Percentiles rank a stretch among this genome's conserved stretches.
Evolutionary conservation across 2,113 vertebrate species (phyloP).

Genomic region (Odocoileus virginianus): DNA sequence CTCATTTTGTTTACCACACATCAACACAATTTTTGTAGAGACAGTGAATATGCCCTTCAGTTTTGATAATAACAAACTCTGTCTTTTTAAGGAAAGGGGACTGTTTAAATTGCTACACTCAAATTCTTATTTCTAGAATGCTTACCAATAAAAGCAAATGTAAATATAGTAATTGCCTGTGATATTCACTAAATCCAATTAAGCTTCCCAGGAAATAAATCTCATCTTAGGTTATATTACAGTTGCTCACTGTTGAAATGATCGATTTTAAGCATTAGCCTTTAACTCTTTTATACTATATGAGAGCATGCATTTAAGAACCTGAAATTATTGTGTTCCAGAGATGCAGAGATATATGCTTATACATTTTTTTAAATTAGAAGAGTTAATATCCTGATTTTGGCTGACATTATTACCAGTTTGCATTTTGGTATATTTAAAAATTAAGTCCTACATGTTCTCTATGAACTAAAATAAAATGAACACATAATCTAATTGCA

Average conservation of each 20-base stretch:
- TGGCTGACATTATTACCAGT: not conserved
- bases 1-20: slow-evolving; percentile 32
- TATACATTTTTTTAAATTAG: not conserved
- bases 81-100: not conserved
- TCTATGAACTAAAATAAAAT: not conserved
- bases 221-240: not conserved
- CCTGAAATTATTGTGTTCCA: not conserved
- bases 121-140: slow-evolving; percentile 6
- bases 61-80: not conserved
- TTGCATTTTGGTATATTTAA: slow-evolving; percentile 3
- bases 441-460: slow-evolving; percentile 1
- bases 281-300: not conserved
- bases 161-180: not conserved
- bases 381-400: not conserved
- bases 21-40: not conserved
- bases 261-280: not conserved
- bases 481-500: not conserved
- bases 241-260: not conserved
- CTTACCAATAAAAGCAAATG: not conserved
- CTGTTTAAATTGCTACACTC: not conserved
- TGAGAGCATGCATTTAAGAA: not conserved
- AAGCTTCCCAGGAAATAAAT: not conserved
- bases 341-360: not conserved
- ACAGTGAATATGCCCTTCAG: not conserved
- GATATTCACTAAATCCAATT: not conserved